Evolutionary conservation across 2,888 invertebrate species (phyloP), one percentile per base, ranked within the genome.

Genomic region (Oxystoma pomonae): DNA sequence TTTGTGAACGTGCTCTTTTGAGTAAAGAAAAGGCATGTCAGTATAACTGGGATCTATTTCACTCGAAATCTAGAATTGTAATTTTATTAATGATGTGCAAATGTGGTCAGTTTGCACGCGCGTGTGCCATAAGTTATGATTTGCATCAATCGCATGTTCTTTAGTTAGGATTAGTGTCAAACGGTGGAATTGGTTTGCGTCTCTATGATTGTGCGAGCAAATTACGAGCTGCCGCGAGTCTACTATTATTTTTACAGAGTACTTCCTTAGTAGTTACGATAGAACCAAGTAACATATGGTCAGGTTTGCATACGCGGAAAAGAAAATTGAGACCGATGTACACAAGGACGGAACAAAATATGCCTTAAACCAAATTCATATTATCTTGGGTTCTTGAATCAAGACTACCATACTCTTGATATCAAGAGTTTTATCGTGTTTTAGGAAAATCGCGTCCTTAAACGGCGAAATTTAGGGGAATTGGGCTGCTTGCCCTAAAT

Each of bases 11-110:
- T 69, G 70, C 69, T 63, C 61, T 65, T 62, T 67, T 60, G 64
- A 62, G 65, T 68, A 71, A 70, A 67, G 67, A 64, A 70, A 58
- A 57, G 61, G 56, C 60, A 63, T 67, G 67, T 68, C 60, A 65
- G 62, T 63, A 63, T 65, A 35, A 35, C 35, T 12, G 35, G 35
- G 35, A 7, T 35, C 35, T 70, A 72, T 68, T 70, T 74, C 68
- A 70, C 68, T 69, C 65, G 63, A 66, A 72, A 71, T 69, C 68
- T 69, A 64, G 65, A 61, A 70, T 69, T 69, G 70, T 72, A 71
- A 69, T 71, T 72, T 70, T 70, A 72, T 70, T 74, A 73, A 74
- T 73, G 71, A 74, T 66, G 73, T 74, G 73, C 73, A 74, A 74
- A 74, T 72, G 72, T 71, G 69, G 65, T 68, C 67, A 66, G 66